These are phyloP conservation scores for Alfaro cultratus DNA, from an alignment of 2,797 vertebrate species.

Conservation along the genomic window DNA sequence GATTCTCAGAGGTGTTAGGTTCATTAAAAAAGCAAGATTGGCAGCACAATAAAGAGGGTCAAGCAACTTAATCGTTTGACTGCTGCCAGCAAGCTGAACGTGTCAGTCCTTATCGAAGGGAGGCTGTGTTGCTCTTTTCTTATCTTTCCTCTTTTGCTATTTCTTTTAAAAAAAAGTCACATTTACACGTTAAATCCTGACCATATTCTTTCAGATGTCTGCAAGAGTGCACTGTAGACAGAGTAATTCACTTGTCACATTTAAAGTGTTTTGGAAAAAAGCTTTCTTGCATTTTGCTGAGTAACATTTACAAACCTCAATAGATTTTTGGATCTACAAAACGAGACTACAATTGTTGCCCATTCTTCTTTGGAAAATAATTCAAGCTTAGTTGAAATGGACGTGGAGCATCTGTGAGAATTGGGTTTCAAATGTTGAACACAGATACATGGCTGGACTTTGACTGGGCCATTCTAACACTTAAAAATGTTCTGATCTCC, in stretches of 20 bases:
- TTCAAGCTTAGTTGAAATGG: neutral
- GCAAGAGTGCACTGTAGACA: neutral
- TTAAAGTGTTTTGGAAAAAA: neutral
- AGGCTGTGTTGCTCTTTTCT: conserved; percentile 44
- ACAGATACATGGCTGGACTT: neutral
- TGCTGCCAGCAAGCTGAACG: conserved; percentile 72
- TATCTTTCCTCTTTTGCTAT: conserved; percentile 36
- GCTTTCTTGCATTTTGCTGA: neutral
- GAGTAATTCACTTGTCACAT: neutral
- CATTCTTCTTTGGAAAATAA: neutral
- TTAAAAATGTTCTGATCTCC: neutral
- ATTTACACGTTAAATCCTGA: conserved; percentile 25
- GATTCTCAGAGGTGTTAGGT: conserved; percentile 99
- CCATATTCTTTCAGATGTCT: conserved; percentile 34
- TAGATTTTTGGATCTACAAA: neutral
- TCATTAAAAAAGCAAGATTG: conserved; percentile 99
- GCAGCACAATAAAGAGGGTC: conserved; percentile 99
- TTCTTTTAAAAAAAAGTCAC: conserved; percentile 29
- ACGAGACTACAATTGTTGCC: neutral
- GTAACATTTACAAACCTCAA: neutral
- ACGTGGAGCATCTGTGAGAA: neutral
- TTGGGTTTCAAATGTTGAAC: neutral
- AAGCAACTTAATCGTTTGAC: conserved; percentile 92
- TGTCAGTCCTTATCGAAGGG: conserved; percentile 75
- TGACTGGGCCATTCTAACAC: neutral